Evolutionary conservation across 2,113 vertebrate species (phyloP).

Genomic region (Callocephalon fimbriatum): DNA sequence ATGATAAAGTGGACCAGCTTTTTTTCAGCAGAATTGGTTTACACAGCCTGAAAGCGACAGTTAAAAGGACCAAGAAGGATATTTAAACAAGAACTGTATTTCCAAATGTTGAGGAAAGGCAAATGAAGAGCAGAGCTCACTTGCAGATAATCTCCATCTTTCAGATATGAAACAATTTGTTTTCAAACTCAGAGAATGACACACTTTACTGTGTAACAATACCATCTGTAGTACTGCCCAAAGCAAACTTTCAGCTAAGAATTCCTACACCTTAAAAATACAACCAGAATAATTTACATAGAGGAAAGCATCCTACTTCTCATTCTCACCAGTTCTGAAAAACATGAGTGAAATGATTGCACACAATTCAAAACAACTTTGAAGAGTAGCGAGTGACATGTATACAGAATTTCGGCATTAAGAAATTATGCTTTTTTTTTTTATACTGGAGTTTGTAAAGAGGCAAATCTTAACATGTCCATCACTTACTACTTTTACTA

Average conservation of each 20-base stretch:
- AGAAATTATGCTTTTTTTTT: background rate
- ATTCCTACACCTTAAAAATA: background rate
- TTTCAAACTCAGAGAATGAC: background rate
- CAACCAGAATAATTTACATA: background rate
- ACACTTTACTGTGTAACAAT: background rate
- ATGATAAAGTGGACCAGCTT: background rate
- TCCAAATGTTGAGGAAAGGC: background rate
- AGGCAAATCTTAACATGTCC: accelerated
- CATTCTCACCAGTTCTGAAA: background rate
- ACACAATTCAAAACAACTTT: background rate
- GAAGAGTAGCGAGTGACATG: background rate
- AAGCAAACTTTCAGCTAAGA: background rate
- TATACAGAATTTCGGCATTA: background rate
- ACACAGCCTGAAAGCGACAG: background rate
- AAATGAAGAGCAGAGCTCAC: background rate
- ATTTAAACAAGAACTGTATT: background rate
- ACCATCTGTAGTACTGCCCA: background rate
- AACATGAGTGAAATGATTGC: background rate
- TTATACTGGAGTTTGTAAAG: background rate
- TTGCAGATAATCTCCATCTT: background rate
- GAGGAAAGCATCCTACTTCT: background rate
- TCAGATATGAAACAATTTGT: background rate
- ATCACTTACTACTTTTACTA: background rate
- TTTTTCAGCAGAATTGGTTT: background rate
- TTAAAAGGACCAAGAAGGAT: background rate